Evolutionary conservation across 2,888 invertebrate species (phyloP).

Genomic region (Tetheella fluctuosa): DNA sequence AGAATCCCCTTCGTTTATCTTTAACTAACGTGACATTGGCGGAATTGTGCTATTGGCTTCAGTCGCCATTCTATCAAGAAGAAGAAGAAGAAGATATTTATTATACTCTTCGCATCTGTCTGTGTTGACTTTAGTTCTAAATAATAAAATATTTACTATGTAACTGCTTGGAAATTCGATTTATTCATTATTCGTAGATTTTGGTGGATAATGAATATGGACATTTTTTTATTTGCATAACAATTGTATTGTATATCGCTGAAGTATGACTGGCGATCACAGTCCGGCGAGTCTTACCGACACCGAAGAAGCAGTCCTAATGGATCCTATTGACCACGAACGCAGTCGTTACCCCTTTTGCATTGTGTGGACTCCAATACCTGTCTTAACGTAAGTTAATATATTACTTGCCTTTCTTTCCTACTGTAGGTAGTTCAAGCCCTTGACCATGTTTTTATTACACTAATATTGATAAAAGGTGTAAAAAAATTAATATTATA

Average conservation of each 20-base stretch:
- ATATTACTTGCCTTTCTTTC: background rate
- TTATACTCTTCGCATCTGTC: background rate
- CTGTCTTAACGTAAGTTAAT: slow-evolving; percentile 90
- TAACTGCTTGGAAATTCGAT: background rate
- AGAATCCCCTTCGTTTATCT: no score
- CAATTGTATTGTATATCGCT: background rate
- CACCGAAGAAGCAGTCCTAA: slow-evolving; percentile 65
- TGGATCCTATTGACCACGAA: slow-evolving; percentile 83
- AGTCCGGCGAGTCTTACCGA: slow-evolving; percentile 65
- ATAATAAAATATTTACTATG: background rate
- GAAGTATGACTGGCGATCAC: slow-evolving; percentile 61
- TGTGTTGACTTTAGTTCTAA: background rate
- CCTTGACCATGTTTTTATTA: no score
- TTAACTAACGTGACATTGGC: no score
- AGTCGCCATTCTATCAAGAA: no score
- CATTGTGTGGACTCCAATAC: slow-evolving; percentile 98
- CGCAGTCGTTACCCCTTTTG: slow-evolving; percentile 92
- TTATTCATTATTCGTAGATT: background rate
- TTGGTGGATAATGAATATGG: slow-evolving; percentile 3
- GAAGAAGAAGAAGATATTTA: no score
- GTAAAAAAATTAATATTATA: no score
- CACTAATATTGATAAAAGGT: no score
- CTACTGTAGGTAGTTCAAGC: no score
- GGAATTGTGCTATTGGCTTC: no score
- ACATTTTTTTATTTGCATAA: background rate